Evolutionary conservation across 2,113 vertebrate genomes (phyloP).

Genomic region (Cepphus grylle): DNA sequence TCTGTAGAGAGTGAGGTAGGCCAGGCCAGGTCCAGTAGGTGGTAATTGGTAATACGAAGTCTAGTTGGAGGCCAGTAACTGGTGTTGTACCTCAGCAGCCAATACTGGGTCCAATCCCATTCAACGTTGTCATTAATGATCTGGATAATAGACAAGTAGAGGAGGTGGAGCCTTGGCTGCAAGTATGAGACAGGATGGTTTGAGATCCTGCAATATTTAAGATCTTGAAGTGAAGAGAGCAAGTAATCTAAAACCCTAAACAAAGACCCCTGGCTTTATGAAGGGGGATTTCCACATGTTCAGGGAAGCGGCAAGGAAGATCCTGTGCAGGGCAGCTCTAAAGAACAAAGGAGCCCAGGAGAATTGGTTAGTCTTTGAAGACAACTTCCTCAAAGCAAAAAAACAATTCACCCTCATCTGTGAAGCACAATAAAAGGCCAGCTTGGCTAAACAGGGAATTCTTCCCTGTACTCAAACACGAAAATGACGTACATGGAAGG

Average conservation of each 20-base stretch:
- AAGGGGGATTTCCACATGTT: background rate
- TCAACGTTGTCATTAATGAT: background rate
- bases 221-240: background rate
- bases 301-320: background rate
- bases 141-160: background rate
- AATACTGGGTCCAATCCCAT: background rate
- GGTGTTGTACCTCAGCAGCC: background rate
- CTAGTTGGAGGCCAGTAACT: background rate
- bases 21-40: background rate
- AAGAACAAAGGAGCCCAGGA: background rate
- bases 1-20: background rate
- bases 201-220: background rate
- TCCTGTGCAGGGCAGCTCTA: background rate
- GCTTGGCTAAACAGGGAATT: background rate
- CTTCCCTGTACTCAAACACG: background rate
- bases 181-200: background rate
- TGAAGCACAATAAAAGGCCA: background rate
- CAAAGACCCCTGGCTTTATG: background rate
- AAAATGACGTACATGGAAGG: background rate
- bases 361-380: background rate
- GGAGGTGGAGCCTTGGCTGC: background rate
- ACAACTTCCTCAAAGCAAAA: background rate
- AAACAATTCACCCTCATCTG: background rate
- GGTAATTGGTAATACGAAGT: background rate
- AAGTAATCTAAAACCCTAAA: background rate